Percentiles rank a stretch among this genome's conserved stretches.
Conservation (phyloP, 2,888 invertebrate species). For the Oscheius sp. region DNA sequence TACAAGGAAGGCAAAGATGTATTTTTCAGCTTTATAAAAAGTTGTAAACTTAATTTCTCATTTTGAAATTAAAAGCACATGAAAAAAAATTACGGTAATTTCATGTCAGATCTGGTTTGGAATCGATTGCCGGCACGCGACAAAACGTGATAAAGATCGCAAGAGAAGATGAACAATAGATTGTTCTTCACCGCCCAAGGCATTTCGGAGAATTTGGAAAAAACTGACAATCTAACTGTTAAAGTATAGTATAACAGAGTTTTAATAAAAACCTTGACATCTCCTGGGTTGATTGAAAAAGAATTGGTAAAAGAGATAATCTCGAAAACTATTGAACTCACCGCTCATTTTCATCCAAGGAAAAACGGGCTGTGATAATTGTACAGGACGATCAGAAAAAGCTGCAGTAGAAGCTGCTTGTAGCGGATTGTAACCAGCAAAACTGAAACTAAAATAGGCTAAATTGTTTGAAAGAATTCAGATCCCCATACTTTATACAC, state of each 20-base stretch:
- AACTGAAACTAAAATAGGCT: conserved; percentile 29
- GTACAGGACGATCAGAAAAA: conserved; percentile 44
- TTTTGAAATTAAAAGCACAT: no score
- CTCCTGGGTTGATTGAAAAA: not conserved
- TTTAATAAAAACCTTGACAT: not conserved
- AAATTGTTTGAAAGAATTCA: not conserved
- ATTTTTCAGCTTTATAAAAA: no score
- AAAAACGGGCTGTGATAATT: conserved; percentile 62
- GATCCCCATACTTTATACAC: not conserved
- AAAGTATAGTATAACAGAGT: not conserved
- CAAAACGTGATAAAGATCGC: conserved; percentile 18
- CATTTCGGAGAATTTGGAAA: not conserved
- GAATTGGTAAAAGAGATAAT: not conserved
- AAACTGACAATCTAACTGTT: not conserved
- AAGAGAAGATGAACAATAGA: conserved; percentile 21
- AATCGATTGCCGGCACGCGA: conserved; percentile 28
- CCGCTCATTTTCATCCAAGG: conserved; percentile 70
- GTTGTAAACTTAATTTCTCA: no score
- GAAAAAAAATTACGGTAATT: no score
- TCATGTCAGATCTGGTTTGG: no score
- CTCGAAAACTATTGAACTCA: conserved; percentile 35
- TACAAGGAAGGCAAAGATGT: no score
- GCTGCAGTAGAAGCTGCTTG: conserved; percentile 46
- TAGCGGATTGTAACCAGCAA: conserved; percentile 48
- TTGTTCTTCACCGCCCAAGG: not conserved